Evolutionary conservation across 2,113 vertebrate species (phyloP).

Genomic region (Herpailurus yagouaroundi): DNA sequence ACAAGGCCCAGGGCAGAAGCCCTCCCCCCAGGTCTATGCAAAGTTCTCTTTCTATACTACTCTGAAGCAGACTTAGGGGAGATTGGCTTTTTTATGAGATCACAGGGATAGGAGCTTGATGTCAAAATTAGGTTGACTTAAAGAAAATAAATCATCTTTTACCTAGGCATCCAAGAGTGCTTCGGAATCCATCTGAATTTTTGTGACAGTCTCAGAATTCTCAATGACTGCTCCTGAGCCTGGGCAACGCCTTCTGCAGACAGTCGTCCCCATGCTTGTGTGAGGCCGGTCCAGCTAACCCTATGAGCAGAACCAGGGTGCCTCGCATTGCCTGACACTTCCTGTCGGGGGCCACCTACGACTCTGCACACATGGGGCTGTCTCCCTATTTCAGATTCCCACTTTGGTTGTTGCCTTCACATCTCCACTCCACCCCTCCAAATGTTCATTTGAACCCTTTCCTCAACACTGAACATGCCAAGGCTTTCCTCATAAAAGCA

Average conservation of each 20-base stretch:
- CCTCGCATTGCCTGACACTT: too few species aligned
- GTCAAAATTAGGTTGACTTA: not conserved
- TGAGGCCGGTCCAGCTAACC: not conserved
- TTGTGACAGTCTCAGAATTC: not conserved
- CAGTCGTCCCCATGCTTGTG: too few species aligned
- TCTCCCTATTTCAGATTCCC: too few species aligned
- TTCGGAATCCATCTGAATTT: not conserved
- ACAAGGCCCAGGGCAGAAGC: not conserved
- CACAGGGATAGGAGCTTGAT: not conserved
- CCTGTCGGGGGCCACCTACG: rapidly evolving
- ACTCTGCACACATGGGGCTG: not conserved
- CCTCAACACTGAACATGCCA: not conserved
- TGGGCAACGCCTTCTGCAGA: not conserved
- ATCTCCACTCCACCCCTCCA: not conserved
- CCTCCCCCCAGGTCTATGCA: not conserved
- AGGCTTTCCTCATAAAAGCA: not conserved
- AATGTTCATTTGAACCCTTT: not conserved
- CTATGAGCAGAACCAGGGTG: not conserved
- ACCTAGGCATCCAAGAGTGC: not conserved
- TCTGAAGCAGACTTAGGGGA: not conserved
- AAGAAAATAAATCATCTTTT: not conserved
- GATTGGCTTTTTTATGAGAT: not conserved
- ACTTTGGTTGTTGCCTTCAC: not conserved
- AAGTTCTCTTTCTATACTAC: not conserved
- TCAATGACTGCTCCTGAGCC: not conserved